Evolutionary conservation across 1,140 invertebrate genomes (phyloP).

Genomic region (Ruditapes philippinarum): DNA sequence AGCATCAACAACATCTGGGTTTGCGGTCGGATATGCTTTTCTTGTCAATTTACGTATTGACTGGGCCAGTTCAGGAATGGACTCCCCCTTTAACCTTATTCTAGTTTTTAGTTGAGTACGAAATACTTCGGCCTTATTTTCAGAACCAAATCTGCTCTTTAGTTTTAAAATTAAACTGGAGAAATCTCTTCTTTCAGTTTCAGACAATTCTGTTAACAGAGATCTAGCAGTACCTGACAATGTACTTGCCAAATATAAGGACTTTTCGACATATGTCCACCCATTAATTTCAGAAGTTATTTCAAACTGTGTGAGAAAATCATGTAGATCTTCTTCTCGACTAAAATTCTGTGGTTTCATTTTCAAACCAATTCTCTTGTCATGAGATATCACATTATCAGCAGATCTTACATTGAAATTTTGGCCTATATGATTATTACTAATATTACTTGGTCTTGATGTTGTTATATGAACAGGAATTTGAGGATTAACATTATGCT

Average conservation of each 20-base stretch:
- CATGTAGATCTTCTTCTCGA: constrained; percentile 32
- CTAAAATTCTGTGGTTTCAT: constrained; percentile 48
- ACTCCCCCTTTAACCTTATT: constrained; percentile 9
- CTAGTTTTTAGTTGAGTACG: constrained; percentile 24
- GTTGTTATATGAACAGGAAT: too few relatives aligned
- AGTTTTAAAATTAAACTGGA: background rate
- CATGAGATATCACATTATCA: too few relatives aligned
- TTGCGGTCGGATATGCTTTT: background rate
- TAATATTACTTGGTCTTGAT: too few relatives aligned
- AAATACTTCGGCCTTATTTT: constrained; percentile 42
- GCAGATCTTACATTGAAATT: too few relatives aligned
- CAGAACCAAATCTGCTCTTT: constrained; percentile 38
- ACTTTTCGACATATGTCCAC: constrained; percentile 37
- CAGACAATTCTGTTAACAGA: background rate
- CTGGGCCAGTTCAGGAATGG: background rate
- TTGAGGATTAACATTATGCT: too few relatives aligned
- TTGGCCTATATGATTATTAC: too few relatives aligned
- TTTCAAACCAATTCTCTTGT: too few relatives aligned
- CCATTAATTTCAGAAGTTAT: constrained; percentile 48
- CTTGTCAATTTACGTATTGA: constrained; percentile 36
- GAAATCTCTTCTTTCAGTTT: constrained; percentile 7
- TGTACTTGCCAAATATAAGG: background rate
- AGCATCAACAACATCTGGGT: background rate
- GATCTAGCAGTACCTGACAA: background rate
- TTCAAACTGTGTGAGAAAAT: constrained; percentile 51